Percentiles rank a stretch among this genome's conserved stretches.
Evolutionary conservation across 1,140 invertebrate species (phyloP).

Genomic region (Probaryconus sp.): DNA sequence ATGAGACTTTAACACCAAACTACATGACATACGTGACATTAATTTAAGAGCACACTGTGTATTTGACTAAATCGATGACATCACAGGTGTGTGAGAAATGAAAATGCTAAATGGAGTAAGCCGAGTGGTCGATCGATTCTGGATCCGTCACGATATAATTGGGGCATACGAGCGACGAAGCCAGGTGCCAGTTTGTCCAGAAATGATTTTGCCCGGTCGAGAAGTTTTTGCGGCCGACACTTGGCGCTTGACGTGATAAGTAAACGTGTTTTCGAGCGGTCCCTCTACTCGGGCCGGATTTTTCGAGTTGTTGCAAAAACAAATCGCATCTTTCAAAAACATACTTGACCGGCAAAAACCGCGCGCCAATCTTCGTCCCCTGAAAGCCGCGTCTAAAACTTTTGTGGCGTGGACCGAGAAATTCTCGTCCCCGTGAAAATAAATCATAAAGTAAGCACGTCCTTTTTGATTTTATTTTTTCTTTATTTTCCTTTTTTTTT

Average conservation of each 20-base stretch:
- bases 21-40: too few species aligned
- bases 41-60: too few species aligned
- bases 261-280: conserved; percentile 38
- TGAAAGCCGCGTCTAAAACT: conserved; percentile 21
- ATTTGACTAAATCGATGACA: conserved; percentile 32
- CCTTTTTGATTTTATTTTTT: neutral
- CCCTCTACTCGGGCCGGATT: conserved; percentile 60
- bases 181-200: conserved; percentile 67
- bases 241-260: conserved; percentile 56
- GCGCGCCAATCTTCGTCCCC: conserved; percentile 36
- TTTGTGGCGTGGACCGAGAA: conserved; percentile 19
- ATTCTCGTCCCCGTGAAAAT: conserved; percentile 33
- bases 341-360: conserved; percentile 65
- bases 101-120: conserved; percentile 55
- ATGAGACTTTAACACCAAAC: too few species aligned
- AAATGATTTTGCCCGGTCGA: conserved; percentile 55
- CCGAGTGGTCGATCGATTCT: conserved; percentile 43
- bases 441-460: conserved; percentile 58
- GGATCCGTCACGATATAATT: conserved; percentile 62
- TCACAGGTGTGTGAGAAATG: conserved; percentile 58
- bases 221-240: conserved; percentile 41
- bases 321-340: conserved; percentile 74
- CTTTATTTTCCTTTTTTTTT: too few species aligned
- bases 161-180: conserved; percentile 16
- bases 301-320: conserved; percentile 63